phyloP scores from a whole-genome alignment of 2,888 invertebrate genomes.

The Byasa hedistus region DNA sequence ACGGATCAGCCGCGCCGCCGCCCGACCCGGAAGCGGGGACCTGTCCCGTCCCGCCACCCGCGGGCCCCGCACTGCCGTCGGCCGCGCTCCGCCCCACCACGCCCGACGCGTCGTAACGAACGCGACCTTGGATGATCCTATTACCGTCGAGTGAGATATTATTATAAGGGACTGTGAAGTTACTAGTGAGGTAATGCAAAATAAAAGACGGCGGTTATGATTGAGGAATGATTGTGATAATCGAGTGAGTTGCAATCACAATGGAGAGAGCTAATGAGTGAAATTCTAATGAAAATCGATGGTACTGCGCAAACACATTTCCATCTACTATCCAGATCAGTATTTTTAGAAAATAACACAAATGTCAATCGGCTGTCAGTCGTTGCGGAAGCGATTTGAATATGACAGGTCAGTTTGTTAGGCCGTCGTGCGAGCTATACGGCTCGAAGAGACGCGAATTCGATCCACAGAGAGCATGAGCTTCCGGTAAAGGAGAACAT shows the following conservation, averaged over 20 bases:
- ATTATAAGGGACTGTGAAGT: background rate
- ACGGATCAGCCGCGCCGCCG: constrained; percentile 61
- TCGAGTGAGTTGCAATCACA: constrained; percentile 4
- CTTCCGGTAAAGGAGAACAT: too few relatives aligned
- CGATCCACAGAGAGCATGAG: too few relatives aligned
- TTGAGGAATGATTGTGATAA: background rate
- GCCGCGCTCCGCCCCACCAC: constrained; percentile 30
- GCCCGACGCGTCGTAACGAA: constrained; percentile 26
- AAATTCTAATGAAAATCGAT: too few relatives aligned
- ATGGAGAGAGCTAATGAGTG: background rate
- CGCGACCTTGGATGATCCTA: constrained; percentile 3
- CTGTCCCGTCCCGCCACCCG: constrained; percentile 29
- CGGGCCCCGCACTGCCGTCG: constrained; percentile 25
- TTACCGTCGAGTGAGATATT: constrained; percentile 7
- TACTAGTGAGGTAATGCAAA: background rate
- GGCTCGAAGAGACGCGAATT: too few relatives aligned
- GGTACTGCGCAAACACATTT: too few relatives aligned
- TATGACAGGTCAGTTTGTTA: too few relatives aligned
- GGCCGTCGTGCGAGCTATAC: too few relatives aligned
- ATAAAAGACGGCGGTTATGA: background rate
- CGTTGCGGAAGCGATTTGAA: too few relatives aligned
- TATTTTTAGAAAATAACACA: too few relatives aligned
- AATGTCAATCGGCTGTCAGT: too few relatives aligned
- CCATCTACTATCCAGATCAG: too few relatives aligned
- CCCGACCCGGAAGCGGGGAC: constrained; percentile 58